A percentile compares a stretch with the other conserved stretches of the same genome.
Conservation (phyloP, 92 coral and sea anemone species). For the Heteractis magnifica region DNA sequence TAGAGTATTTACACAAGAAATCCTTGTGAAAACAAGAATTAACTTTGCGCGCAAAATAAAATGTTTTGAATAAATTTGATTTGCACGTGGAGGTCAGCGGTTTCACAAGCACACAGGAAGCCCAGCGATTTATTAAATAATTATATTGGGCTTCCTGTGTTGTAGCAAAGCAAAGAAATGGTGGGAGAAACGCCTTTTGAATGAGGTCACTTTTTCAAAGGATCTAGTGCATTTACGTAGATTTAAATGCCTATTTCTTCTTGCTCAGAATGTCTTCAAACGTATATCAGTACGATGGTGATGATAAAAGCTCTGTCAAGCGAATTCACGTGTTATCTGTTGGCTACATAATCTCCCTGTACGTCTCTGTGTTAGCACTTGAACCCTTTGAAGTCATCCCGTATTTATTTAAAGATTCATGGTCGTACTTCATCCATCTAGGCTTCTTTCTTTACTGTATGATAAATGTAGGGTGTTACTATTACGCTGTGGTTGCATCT, state of each 20-base stretch:
- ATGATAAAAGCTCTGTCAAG: slow-evolving; percentile 16
- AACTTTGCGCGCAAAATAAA: slow-evolving; percentile 5
- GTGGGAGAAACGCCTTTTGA: not conserved
- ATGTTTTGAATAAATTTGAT: slow-evolving; percentile 23
- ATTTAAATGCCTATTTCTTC: not conserved
- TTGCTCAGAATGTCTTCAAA: slow-evolving; percentile 13
- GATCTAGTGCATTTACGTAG: not conserved
- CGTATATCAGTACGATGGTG: slow-evolving; percentile 35
- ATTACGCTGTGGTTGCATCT: slow-evolving; percentile 53
- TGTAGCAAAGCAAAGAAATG: not conserved
- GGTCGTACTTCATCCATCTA: slow-evolving; percentile 36
- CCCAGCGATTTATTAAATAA: not conserved
- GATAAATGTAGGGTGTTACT: slow-evolving; percentile 48
- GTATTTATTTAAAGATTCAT: slow-evolving; percentile 41
- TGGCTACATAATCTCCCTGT: slow-evolving; percentile 42
- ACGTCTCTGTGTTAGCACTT: slow-evolving; percentile 18
- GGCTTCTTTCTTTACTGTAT: slow-evolving; percentile 40
- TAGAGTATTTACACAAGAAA: slow-evolving; percentile 20
- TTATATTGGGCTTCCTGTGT: slow-evolving; percentile 18
- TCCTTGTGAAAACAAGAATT: slow-evolving; percentile 18
- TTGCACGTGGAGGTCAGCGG: slow-evolving; percentile 40
- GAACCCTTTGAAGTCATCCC: slow-evolving; percentile 63
- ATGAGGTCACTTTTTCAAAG: not conserved
- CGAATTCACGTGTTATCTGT: slow-evolving; percentile 46
- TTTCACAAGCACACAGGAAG: slow-evolving; percentile 18